These are phyloP conservation scores for Chrysolina americana DNA, from an alignment of 2,888 invertebrate species.

Conservation along the genomic window DNA sequence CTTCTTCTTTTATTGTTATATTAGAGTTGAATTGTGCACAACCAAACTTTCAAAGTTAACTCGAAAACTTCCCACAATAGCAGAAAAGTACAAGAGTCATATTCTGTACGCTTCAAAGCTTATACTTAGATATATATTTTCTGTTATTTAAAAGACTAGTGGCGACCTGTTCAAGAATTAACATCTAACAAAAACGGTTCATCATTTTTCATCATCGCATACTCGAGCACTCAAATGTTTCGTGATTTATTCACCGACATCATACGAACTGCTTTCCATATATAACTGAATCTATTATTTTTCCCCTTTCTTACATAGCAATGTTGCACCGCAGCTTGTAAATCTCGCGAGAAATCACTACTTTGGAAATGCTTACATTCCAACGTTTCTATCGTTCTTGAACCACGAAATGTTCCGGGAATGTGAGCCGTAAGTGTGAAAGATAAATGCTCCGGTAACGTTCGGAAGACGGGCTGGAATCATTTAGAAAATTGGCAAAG, in stretches of 20 bases:
- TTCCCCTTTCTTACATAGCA: background rate
- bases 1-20: too few species aligned
- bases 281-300: slow-evolving; percentile 1
- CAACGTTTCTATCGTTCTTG: slow-evolving; percentile 18
- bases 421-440: slow-evolving; percentile 13
- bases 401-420: slow-evolving; percentile 17
- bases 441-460: slow-evolving; percentile 22
- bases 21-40: too few species aligned
- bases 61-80: too few species aligned
- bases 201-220: slow-evolving; percentile 35
- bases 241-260: slow-evolving; percentile 2
- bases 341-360: slow-evolving; percentile 23
- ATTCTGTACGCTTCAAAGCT: too few species aligned
- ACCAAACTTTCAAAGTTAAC: too few species aligned
- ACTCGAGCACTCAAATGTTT: background rate
- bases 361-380: slow-evolving; percentile 15
- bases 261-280: background rate
- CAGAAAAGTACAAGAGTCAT: too few species aligned
- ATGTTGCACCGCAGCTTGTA: background rate
- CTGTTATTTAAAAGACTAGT: too few species aligned
- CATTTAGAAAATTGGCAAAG: slow-evolving; percentile 44
- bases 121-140: too few species aligned
- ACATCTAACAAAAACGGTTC: slow-evolving; percentile 14
- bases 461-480: slow-evolving; percentile 35
- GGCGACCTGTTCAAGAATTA: too few species aligned